phyloP scores from a whole-genome alignment of 2,797 vertebrate species.

The Sebastes melanostomus region DNA sequence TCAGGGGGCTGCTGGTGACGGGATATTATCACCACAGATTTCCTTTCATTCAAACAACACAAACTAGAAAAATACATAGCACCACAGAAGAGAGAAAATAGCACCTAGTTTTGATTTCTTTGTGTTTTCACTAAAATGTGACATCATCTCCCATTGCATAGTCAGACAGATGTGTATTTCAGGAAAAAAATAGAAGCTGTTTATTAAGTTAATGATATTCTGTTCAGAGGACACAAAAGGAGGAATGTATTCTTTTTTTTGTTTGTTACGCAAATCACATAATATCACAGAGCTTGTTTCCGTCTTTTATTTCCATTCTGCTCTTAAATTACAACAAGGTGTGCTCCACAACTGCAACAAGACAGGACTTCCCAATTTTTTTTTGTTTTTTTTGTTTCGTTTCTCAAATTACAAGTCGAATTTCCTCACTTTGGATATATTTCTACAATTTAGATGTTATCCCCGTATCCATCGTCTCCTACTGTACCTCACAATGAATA shows the following conservation, averaged over 20 bases:
- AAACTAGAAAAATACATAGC: slow-evolving; percentile 86
- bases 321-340: slow-evolving; percentile 81
- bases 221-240: slow-evolving; percentile 58
- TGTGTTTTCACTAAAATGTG: slow-evolving; percentile 67
- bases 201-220: slow-evolving; percentile 76
- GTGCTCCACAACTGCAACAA: slow-evolving; percentile 76
- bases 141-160: slow-evolving; percentile 79
- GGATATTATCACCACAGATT: slow-evolving; percentile 47
- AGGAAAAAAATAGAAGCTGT: slow-evolving; percentile 49
- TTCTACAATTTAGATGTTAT: slow-evolving; percentile 52
- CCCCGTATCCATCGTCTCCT: slow-evolving; percentile 63
- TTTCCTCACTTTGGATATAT: slow-evolving; percentile 44
- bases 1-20: slow-evolving; percentile 66
- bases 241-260: slow-evolving; percentile 62
- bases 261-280: slow-evolving; percentile 75
- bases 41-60: slow-evolving; percentile 74
- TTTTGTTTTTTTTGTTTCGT: neutral
- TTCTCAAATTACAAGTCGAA: slow-evolving; percentile 67
- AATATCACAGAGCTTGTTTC: slow-evolving; percentile 76
- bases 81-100: slow-evolving; percentile 92
- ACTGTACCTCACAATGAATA: slow-evolving; percentile 62
- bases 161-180: slow-evolving; percentile 64
- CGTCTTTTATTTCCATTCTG: slow-evolving; percentile 80
- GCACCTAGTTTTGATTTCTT: slow-evolving; percentile 87
- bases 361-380: slow-evolving; percentile 62